Conservation (phyloP, 1,140 invertebrate genomes). For the Protaetia brevitarsis region DNA sequence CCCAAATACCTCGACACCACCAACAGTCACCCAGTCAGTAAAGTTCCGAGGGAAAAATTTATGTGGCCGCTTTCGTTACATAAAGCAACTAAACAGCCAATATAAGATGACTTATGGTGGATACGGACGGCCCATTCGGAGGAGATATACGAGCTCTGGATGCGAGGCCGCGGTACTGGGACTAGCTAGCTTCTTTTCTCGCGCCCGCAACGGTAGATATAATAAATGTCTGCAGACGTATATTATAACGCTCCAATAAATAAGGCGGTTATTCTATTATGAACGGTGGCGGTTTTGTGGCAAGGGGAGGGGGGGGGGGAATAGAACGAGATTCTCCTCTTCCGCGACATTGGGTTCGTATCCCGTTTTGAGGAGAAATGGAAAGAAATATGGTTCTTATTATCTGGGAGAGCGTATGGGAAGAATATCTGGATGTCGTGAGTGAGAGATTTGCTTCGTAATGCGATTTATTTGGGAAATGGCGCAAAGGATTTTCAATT, state of each 20-base stretch:
- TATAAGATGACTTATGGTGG: conserved; percentile 36
- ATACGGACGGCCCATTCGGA: conserved; percentile 33
- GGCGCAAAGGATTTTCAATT: too few relatives aligned
- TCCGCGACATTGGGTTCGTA: too few relatives aligned
- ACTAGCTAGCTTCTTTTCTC: too few relatives aligned
- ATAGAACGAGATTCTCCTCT: too few relatives aligned
- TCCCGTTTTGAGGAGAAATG: too few relatives aligned
- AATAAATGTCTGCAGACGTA: conserved; percentile 42
- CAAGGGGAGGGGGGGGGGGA: too few relatives aligned
- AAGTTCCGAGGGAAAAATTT: background rate
- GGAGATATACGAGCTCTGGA: conserved; percentile 36
- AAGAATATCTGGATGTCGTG: too few relatives aligned
- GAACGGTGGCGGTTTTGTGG: conserved; percentile 40
- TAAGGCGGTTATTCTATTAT: conserved; percentile 44
- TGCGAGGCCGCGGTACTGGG: too few relatives aligned
- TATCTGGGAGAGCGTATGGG: too few relatives aligned
- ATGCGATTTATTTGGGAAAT: too few relatives aligned
- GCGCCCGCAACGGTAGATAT: conserved; percentile 37
- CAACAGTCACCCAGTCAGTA: background rate
- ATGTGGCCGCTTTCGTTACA: background rate
- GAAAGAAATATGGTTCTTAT: too few relatives aligned
- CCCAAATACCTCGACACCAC: background rate
- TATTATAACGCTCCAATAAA: conserved; percentile 43
- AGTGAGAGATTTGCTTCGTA: too few relatives aligned
- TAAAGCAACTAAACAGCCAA: conserved; percentile 23